Evolutionary conservation across 2,888 invertebrate species (phyloP).

Genomic region (Acheta domesticus): DNA sequence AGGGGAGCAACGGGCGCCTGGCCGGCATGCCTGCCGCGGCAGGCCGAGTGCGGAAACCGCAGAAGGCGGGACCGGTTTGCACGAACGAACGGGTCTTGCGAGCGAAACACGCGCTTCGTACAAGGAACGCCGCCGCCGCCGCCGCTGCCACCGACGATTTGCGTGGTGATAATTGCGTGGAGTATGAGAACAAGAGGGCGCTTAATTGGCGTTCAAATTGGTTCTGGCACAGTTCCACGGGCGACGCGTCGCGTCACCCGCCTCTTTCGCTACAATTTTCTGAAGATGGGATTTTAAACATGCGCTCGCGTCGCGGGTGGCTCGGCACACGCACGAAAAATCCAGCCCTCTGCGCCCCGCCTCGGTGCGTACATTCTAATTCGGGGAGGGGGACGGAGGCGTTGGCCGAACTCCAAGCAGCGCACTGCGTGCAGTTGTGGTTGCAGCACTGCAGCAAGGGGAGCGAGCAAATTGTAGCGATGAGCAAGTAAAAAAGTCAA

Average conservation of each 20-base stretch:
- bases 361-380: too few relatives aligned
- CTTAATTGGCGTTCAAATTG: slow-evolving; percentile 7
- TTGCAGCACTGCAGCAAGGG: too few relatives aligned
- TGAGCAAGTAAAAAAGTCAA: too few relatives aligned
- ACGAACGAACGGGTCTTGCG: neutral
- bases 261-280: neutral
- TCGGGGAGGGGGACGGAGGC: too few relatives aligned
- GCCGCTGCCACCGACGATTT: neutral
- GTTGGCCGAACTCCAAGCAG: too few relatives aligned
- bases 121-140: neutral
- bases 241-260: neutral
- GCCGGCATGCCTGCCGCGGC: too few relatives aligned
- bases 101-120: neutral
- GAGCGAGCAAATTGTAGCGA: too few relatives aligned
- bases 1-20: too few relatives aligned
- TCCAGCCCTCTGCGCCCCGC: too few relatives aligned
- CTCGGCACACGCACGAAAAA: too few relatives aligned
- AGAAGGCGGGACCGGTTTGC: neutral
- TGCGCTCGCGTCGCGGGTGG: neutral
- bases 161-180: neutral
- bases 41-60: neutral
- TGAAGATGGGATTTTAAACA: neutral
- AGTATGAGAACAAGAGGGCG: slow-evolving; percentile 1
- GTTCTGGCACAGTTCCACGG: slow-evolving; percentile 1
- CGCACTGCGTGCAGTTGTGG: too few relatives aligned